Percentiles rank a stretch among this genome's conserved stretches.
phyloP scores from a whole-genome alignment of 2,113 vertebrate genomes.

The Anarhynchus alexandrinus region DNA sequence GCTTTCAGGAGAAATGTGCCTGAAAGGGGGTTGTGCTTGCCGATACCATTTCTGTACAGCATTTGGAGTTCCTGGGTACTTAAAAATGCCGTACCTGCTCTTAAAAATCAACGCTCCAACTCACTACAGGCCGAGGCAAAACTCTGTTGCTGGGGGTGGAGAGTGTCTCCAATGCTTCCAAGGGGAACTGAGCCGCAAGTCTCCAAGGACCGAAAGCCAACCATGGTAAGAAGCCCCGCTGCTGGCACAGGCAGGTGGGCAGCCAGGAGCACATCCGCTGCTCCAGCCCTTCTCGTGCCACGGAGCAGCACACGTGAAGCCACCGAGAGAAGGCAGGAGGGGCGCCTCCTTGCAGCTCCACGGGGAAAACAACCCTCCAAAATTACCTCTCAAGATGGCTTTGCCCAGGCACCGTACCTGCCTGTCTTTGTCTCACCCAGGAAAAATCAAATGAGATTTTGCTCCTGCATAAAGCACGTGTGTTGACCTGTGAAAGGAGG shows the following conservation, averaged over 20 bases:
- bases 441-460: neutral
- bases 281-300: neutral
- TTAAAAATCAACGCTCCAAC: neutral
- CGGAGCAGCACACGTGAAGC: rapidly evolving
- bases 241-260: neutral
- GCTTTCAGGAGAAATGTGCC: neutral
- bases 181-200: neutral
- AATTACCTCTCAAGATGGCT: neutral
- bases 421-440: neutral
- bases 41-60: neutral
- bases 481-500: neutral
- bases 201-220: neutral
- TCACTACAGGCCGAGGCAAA: neutral
- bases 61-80: neutral
- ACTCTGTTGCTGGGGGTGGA: neutral
- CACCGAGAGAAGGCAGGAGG: neutral
- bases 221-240: neutral
- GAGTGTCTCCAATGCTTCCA: rapidly evolving
- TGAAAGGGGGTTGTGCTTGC: neutral
- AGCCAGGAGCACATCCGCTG: neutral
- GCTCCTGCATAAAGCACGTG: rapidly evolving
- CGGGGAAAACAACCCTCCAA: neutral
- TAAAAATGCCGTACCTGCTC: neutral
- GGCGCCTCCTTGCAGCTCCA: too few relatives aligned
- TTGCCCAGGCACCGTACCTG: neutral